Evolutionary conservation across 2,113 vertebrate species (phyloP).

Genomic region (Plotosus lineatus): DNA sequence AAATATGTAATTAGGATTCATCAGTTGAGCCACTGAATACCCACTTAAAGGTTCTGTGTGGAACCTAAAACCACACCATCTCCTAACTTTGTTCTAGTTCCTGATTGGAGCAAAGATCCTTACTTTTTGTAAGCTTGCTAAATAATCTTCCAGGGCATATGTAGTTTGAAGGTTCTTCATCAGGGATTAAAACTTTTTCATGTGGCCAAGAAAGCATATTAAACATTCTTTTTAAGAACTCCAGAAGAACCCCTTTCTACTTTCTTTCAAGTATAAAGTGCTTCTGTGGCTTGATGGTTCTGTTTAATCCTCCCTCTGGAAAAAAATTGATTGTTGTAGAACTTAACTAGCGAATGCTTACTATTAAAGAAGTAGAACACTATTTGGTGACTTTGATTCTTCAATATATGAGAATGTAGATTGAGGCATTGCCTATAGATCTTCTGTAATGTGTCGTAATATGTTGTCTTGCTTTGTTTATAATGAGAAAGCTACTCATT

Average conservation of each 20-base stretch:
- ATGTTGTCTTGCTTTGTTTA: too few relatives aligned
- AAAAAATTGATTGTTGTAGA: too few relatives aligned
- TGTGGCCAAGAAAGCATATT: not conserved
- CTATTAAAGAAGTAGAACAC: not conserved
- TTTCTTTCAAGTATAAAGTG: too few relatives aligned
- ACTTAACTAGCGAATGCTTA: not conserved
- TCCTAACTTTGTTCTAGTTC: not conserved
- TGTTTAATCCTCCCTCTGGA: too few relatives aligned
- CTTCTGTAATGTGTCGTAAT: too few relatives aligned
- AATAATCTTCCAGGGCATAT: not conserved
- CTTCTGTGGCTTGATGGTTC: not conserved
- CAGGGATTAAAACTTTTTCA: not conserved
- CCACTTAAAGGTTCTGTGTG: not conserved
- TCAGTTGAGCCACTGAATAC: not conserved
- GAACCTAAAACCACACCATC: not conserved
- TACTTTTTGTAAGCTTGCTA: not conserved
- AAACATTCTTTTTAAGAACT: not conserved
- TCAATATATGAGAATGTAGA: too few relatives aligned
- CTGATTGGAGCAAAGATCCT: not conserved
- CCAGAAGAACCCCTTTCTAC: not conserved
- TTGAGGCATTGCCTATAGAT: too few relatives aligned
- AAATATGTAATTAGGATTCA: not conserved
- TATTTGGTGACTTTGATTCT: not conserved
- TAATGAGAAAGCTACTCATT: too few relatives aligned
- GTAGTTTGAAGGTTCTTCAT: not conserved